These are phyloP conservation scores for Tachysurus fulvidraco DNA, from an alignment of 2,113 vertebrate species.

Conservation along the genomic window DNA sequence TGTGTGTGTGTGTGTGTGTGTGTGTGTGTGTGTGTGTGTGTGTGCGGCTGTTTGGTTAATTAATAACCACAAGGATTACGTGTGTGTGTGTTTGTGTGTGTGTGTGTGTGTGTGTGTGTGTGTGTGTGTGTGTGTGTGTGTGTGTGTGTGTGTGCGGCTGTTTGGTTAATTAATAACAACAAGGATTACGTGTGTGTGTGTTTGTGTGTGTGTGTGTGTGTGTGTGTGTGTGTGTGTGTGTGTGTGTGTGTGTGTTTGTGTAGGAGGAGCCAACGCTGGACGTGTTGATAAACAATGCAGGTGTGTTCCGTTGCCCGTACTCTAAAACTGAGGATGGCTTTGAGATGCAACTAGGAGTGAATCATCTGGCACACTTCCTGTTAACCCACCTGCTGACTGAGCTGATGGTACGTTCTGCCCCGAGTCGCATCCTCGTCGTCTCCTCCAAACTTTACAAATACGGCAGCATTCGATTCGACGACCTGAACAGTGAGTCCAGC, in stretches of 20 bases:
- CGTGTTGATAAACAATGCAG: conserved; percentile 15
- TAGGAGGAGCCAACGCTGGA: conserved; percentile 23
- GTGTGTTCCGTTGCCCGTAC: conserved; percentile 28
- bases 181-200: no score
- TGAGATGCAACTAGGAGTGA: conserved; percentile 79
- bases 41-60: neutral
- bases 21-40: neutral
- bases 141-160: no score
- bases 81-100: neutral
- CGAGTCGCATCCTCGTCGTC: conserved; percentile 72
- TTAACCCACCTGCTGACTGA: conserved; percentile 73
- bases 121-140: no score
- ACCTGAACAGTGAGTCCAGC: conserved; percentile 70
- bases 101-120: no score
- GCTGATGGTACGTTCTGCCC: conserved; percentile 68
- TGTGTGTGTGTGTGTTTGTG: neutral
- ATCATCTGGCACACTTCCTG: conserved; percentile 77
- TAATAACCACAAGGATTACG: neutral
- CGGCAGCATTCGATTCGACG: conserved; percentile 71
- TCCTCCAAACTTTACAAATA: conserved; percentile 47
- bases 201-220: no score
- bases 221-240: neutral
- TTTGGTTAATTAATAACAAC: no score
- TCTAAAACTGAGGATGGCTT: conserved; percentile 69
- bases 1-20: conserved; percentile 61